Evolutionary conservation across 2,888 invertebrate species (phyloP).

Genomic region (Parapristionchus giblindavisi): DNA sequence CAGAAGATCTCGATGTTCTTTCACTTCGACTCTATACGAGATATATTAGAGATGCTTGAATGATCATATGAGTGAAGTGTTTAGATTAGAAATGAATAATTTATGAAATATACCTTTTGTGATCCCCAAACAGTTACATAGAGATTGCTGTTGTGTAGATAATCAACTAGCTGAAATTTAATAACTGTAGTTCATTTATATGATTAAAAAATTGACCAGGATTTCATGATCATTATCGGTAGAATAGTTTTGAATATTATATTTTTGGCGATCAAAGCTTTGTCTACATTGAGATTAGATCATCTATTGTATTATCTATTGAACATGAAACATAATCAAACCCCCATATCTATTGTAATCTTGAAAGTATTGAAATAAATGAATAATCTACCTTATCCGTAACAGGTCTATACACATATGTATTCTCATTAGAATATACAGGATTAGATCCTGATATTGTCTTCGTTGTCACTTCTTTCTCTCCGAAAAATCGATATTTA

Average conservation of each 20-base stretch:
- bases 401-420: constrained; percentile 71
- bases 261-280: background rate
- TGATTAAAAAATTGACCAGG: no score
- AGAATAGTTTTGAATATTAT: no score
- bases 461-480: constrained; percentile 61
- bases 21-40: background rate
- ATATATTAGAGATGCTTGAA: background rate
- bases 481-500: constrained; percentile 73
- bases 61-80: background rate
- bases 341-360: no score
- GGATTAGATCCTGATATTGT: constrained; percentile 72
- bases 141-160: constrained; percentile 72
- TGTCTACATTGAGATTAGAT: no score
- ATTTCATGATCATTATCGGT: no score
- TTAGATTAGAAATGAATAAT: background rate
- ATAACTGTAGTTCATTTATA: no score
- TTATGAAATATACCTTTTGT: constrained; percentile 70
- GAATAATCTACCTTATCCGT: constrained; percentile 70
- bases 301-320: no score
- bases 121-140: constrained; percentile 74
- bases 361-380: background rate
- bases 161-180: constrained; percentile 71
- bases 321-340: no score
- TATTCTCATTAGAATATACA: constrained; percentile 72
- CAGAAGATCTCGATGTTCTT: background rate